Evolutionary conservation across 2,797 vertebrate species (phyloP).

Genomic region (Capromys pilorides): DNA sequence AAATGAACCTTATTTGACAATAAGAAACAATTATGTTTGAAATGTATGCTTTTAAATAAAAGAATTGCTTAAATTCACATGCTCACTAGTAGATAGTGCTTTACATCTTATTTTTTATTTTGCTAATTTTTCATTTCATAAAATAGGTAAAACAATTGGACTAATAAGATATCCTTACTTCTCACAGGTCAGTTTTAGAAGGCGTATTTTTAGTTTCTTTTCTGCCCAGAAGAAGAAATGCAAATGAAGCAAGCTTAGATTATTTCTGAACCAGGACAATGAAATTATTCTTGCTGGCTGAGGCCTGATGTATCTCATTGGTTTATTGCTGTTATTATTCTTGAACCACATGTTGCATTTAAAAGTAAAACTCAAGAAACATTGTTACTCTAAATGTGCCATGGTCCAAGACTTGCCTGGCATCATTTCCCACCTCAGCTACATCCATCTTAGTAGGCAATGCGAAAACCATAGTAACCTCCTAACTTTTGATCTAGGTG

Average conservation of each 20-base stretch:
- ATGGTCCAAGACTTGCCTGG: background rate
- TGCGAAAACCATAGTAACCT: rapidly evolving
- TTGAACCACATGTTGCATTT: background rate
- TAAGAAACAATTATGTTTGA: background rate
- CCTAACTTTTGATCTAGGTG: background rate
- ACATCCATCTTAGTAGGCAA: background rate
- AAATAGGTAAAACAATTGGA: constrained; percentile 15
- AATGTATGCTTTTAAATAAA: background rate
- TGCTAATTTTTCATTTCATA: constrained; percentile 8
- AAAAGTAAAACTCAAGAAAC: background rate
- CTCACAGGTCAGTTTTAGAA: background rate
- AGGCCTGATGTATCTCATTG: background rate
- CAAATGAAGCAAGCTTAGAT: background rate
- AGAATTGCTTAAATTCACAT: background rate
- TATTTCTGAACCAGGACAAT: background rate
- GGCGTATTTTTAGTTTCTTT: background rate
- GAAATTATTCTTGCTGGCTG: background rate
- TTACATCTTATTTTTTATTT: background rate
- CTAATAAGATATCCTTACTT: background rate
- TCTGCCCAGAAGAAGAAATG: background rate
- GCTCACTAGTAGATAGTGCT: background rate
- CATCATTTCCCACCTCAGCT: background rate
- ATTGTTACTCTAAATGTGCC: background rate
- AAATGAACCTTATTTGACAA: background rate
- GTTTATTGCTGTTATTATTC: background rate